Evolutionary conservation across 2,888 invertebrate genomes (phyloP).

Genomic region (Diarsia dahlii): DNA sequence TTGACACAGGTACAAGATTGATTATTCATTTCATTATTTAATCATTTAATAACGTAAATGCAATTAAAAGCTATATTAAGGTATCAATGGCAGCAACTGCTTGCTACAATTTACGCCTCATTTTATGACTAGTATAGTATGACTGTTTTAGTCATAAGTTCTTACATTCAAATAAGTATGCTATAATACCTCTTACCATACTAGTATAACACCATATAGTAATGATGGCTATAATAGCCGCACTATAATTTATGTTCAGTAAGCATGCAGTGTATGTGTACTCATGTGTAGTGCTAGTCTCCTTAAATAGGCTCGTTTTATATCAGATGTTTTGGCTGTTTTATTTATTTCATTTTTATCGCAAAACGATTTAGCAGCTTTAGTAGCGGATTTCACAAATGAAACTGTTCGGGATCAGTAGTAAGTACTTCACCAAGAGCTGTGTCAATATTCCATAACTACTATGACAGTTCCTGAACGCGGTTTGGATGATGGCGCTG

Average conservation of each 20-base stretch:
- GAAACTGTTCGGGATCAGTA: too few species aligned
- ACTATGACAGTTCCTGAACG: neutral
- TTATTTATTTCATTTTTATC: too few species aligned
- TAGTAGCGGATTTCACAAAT: neutral
- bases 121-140: neutral
- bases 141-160: conserved; percentile 5
- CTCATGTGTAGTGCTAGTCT: too few species aligned
- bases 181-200: neutral
- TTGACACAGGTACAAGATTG: neutral
- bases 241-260: conserved; percentile 9
- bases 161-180: neutral
- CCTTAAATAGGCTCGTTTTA: neutral
- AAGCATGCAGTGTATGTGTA: neutral
- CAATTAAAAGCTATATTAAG: neutral
- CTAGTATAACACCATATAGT: conserved; percentile 2
- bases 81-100: neutral
- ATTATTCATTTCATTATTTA: conserved; percentile 1
- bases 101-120: conserved; percentile 6
- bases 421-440: too few species aligned
- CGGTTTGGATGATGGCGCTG: neutral
- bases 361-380: too few species aligned
- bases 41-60: neutral
- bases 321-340: conserved; percentile 19
- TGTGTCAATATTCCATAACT: neutral
- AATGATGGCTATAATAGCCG: conserved; percentile 2